Percentiles rank a stretch among this genome's conserved stretches.
Evolutionary conservation across 2,797 vertebrate species (phyloP).

Genomic region (Acanthurus tractus): DNA sequence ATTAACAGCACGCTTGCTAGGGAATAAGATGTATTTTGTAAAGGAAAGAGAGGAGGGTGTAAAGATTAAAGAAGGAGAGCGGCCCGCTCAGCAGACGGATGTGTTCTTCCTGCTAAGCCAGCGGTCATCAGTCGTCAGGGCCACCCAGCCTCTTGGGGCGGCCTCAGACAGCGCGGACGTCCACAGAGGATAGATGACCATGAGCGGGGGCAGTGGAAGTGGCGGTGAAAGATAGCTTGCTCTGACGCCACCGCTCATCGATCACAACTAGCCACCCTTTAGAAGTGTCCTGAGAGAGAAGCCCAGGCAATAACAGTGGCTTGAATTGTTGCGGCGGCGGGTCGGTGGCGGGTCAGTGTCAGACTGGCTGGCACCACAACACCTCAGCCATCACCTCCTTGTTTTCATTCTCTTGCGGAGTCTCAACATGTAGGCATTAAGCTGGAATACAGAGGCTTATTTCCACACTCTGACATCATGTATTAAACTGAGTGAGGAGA

Average conservation of each 20-base stretch:
- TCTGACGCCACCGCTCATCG: conserved; percentile 67
- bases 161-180: conserved; percentile 63
- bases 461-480: conserved; percentile 29
- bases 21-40: conserved; percentile 26
- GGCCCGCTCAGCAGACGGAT: conserved; percentile 49
- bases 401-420: conserved; percentile 30
- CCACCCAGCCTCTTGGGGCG: conserved; percentile 60
- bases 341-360: conserved; percentile 36
- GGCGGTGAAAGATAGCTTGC: conserved; percentile 74
- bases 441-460: conserved; percentile 12
- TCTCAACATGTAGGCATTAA: conserved; percentile 14
- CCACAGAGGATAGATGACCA: conserved; percentile 79
- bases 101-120: conserved; percentile 51
- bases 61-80: conserved; percentile 23
- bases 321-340: conserved; percentile 51
- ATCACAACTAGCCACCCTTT: conserved; percentile 70
- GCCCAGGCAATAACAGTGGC: conserved; percentile 51
- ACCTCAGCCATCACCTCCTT: conserved; percentile 46
- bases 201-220: conserved; percentile 70
- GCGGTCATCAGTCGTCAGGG: conserved; percentile 69
- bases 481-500: conserved; percentile 19
- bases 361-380: conserved; percentile 38
- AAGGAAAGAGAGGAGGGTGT: conserved; percentile 16
- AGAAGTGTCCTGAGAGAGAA: conserved; percentile 58
- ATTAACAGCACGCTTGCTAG: conserved; percentile 12